phyloP scores from a whole-genome alignment of 2,797 vertebrate genomes.

The Alectoris magna region DNA sequence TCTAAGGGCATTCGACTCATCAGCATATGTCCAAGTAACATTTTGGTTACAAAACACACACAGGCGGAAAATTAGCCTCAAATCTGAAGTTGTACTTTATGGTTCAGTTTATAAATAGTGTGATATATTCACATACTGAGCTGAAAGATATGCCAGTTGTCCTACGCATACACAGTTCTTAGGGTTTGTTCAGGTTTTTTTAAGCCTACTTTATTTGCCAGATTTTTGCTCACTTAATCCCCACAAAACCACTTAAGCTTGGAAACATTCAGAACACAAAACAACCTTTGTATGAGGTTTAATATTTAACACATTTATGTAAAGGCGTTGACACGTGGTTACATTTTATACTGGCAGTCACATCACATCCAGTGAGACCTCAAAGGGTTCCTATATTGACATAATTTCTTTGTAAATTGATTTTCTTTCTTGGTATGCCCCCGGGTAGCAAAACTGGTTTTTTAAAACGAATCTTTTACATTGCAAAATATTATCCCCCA shows the following conservation, averaged over 20 bases:
- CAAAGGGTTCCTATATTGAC: slow-evolving; percentile 1
- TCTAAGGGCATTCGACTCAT: not conserved
- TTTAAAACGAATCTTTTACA: not conserved
- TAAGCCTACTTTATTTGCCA: slow-evolving; percentile 2
- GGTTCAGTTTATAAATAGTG: not conserved
- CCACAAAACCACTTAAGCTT: slow-evolving; percentile 31
- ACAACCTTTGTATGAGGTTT: slow-evolving; percentile 35
- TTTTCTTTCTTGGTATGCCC: not conserved
- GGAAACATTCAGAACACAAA: slow-evolving; percentile 22
- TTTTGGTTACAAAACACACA: not conserved
- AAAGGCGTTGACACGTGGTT: not conserved
- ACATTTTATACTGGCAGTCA: not conserved
- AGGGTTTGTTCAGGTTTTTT: not conserved
- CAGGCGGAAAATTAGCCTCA: not conserved
- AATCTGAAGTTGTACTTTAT: not conserved
- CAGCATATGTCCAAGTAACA: not conserved
- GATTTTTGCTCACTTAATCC: slow-evolving; percentile 42
- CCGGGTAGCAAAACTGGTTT: not conserved
- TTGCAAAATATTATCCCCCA: not conserved
- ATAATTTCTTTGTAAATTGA: not conserved
- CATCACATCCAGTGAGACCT: not conserved
- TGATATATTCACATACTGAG: not conserved
- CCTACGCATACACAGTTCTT: not conserved
- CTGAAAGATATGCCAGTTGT: not conserved
- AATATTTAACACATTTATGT: slow-evolving; percentile 58